A percentile compares a stretch with the other conserved stretches of the same genome.
Evolutionary conservation across 2,888 invertebrate genomes (phyloP).

Genomic region (Sabellastarte sp.): DNA sequence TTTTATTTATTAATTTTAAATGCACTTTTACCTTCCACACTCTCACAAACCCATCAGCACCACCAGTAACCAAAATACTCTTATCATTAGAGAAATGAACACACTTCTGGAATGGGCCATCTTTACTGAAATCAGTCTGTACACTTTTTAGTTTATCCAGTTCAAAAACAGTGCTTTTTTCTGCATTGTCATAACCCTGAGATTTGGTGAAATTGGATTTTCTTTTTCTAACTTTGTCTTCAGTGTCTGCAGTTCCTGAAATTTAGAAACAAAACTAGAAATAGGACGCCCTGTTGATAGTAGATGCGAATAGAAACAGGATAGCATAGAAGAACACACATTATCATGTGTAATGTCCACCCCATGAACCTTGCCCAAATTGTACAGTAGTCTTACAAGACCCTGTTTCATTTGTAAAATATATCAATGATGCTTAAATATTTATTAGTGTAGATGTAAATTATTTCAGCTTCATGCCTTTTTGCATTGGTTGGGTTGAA

Average conservation of each 20-base stretch:
- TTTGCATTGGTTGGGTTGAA: too few species aligned
- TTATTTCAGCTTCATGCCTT: too few species aligned
- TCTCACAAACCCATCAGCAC: conserved; percentile 82
- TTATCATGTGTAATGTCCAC: too few species aligned
- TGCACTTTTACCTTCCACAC: conserved; percentile 70
- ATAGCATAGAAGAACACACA: too few species aligned
- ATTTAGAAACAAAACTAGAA: conserved; percentile 13
- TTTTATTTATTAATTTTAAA: too few species aligned
- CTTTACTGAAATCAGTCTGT: conserved; percentile 60
- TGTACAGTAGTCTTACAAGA: too few species aligned
- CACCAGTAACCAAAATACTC: conserved; percentile 84
- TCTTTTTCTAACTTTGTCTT: conserved; percentile 30
- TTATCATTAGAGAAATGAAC: conserved; percentile 77
- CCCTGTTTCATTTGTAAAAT: too few species aligned
- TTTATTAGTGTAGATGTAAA: too few species aligned
- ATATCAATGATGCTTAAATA: too few species aligned
- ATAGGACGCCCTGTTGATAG: too few species aligned
- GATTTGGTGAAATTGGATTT: conserved; percentile 28
- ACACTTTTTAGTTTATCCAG: conserved; percentile 49
- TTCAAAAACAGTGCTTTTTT: conserved; percentile 55
- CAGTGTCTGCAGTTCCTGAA: background rate
- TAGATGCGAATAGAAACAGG: too few species aligned
- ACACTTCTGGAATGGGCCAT: conserved; percentile 83
- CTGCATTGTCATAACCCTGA: conserved; percentile 19
- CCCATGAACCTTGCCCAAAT: too few species aligned